These are phyloP conservation scores for Drosophila arizonae DNA, from an alignment of 1,140 invertebrate species.

Conservation along the genomic window DNA sequence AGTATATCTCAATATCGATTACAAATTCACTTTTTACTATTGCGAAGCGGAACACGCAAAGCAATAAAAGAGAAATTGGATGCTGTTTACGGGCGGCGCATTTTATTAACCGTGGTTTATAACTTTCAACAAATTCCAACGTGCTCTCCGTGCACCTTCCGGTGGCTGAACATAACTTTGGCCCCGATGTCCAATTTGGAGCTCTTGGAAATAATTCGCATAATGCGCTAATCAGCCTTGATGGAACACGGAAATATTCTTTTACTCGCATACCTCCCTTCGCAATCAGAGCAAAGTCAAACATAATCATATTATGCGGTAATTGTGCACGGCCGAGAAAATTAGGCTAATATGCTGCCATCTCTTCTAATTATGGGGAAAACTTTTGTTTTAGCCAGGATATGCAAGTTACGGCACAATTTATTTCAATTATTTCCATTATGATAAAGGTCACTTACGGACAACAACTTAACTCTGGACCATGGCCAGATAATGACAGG, in stretches of 20 bases:
- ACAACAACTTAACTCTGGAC: too few species aligned
- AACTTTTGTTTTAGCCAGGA: constrained; percentile 19
- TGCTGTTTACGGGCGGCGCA: constrained; percentile 17
- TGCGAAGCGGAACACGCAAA: background rate
- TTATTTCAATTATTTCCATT: constrained; percentile 12
- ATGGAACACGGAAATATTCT: constrained; percentile 4
- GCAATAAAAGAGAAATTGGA: constrained; percentile 17
- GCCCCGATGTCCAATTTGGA: too few species aligned
- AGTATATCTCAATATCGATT: constrained; percentile 10
- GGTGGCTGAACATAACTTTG: too few species aligned
- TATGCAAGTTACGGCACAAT: constrained; percentile 6
- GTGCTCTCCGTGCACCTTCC: background rate
- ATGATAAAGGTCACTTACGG: constrained; percentile 5
- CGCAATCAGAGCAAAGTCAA: background rate
- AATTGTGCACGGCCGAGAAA: background rate
- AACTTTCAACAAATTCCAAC: background rate
- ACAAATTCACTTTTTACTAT: constrained; percentile 1
- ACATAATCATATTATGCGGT: background rate
- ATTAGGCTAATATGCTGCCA: constrained; percentile 3
- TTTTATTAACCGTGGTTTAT: constrained; percentile 9
- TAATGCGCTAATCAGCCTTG: background rate
- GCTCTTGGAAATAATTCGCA: too few species aligned
- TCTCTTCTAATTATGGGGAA: constrained; percentile 8
- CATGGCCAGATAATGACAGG: background rate
- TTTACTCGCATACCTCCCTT: background rate